These are phyloP conservation scores for Hyppa rectilinea DNA, from an alignment of 2,888 invertebrate species.

Conservation along the genomic window DNA sequence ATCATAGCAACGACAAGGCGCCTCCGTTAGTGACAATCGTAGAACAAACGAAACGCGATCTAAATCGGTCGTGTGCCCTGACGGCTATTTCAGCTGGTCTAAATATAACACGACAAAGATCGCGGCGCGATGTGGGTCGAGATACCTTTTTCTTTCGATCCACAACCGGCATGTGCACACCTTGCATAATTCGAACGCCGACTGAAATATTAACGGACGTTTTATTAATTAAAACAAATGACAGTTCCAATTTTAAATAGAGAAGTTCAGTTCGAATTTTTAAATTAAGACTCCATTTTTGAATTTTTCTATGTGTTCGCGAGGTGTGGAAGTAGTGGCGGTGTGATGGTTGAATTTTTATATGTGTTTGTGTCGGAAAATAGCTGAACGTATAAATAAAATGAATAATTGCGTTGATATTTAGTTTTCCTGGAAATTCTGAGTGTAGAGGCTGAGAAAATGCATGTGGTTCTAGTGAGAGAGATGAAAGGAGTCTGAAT, in stretches of 20 bases:
- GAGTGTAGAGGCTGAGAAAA: conserved; percentile 24
- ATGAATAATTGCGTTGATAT: conserved; percentile 41
- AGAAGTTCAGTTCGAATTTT: conserved; percentile 13
- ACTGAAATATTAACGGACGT: conserved; percentile 12
- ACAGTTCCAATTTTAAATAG: conserved; percentile 21
- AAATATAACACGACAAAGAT: conserved; percentile 80
- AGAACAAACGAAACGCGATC: conserved; percentile 74
- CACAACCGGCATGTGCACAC: conserved; percentile 66
- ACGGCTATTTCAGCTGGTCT: conserved; percentile 85
- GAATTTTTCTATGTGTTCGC: conserved; percentile 11
- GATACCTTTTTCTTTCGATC: conserved; percentile 76
- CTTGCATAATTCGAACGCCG: conserved; percentile 69
- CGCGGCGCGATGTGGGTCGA: conserved; percentile 83
- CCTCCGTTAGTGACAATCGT: conserved; percentile 73
- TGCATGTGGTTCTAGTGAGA: conserved; percentile 10
- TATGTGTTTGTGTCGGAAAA: conserved; percentile 55
- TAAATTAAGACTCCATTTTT: conserved; percentile 35
- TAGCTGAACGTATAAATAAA: conserved; percentile 51
- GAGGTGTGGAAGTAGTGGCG: conserved; percentile 25
- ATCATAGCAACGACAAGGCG: conserved; percentile 66
- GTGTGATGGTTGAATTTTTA: conserved; percentile 30
- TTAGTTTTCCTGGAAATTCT: conserved; percentile 39
- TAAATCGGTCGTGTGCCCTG: conserved; percentile 84
- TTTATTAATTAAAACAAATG: conserved; percentile 27
- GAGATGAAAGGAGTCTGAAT: conserved; percentile 24